Evolutionary conservation across 1,140 invertebrate genomes (phyloP).

Genomic region (Anthonomus grandis): DNA sequence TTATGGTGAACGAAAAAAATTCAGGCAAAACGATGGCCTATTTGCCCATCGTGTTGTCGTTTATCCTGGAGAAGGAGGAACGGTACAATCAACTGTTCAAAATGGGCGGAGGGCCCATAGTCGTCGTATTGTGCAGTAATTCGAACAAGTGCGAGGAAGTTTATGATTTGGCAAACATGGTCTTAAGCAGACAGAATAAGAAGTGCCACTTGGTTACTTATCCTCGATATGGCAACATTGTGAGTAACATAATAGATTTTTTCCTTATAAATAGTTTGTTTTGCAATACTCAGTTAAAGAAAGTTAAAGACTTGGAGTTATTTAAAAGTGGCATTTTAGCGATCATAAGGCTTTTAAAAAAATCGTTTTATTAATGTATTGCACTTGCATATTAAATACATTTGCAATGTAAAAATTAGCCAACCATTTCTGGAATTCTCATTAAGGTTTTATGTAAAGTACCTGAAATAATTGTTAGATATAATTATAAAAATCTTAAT

Average conservation of each 20-base stretch:
- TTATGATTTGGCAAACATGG: constrained; percentile 27
- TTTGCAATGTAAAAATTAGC: no score
- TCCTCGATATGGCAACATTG: constrained; percentile 29
- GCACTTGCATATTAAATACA: no score
- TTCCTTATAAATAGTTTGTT: no score
- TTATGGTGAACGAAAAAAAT: constrained; percentile 47
- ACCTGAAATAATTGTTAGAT: no score
- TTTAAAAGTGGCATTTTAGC: no score
- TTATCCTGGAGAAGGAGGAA: constrained; percentile 44
- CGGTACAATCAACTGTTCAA: constrained; percentile 21
- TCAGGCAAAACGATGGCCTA: constrained; percentile 56
- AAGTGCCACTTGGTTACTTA: constrained; percentile 29
- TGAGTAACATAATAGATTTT: constrained; percentile 17
- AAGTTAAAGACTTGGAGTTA: no score
- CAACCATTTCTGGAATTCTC: no score
- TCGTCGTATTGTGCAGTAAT: constrained; percentile 34
- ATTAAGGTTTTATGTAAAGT: no score
- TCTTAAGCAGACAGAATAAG: constrained; percentile 20
- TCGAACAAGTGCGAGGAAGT: constrained; percentile 35
- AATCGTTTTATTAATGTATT: no score
- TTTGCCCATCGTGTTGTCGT: constrained; percentile 50
- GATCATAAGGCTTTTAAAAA: no score
- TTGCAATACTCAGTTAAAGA: not conserved
- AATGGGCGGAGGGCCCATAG: constrained; percentile 33
- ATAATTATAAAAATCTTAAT: no score